These are phyloP conservation scores for Leucozona laternaria DNA, from an alignment of 2,888 invertebrate genomes.

Conservation along the genomic window DNA sequence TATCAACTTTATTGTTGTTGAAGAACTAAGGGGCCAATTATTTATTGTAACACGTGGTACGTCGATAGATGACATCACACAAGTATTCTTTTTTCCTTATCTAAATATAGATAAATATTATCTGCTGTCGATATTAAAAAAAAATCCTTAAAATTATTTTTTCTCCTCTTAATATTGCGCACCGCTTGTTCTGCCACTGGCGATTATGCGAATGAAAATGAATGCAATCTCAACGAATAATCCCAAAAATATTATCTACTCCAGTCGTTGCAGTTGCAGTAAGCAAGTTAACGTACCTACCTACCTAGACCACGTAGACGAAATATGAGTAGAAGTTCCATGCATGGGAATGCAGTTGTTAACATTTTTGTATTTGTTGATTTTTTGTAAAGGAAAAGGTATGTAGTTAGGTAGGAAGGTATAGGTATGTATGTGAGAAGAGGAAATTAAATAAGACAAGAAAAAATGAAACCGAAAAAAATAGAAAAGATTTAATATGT, in stretches of 20 bases:
- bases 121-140: not conserved
- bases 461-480: not conserved
- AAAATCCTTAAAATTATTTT: not conserved
- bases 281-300: too few species aligned
- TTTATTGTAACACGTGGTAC: slow-evolving; percentile 65
- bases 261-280: slow-evolving; percentile 2
- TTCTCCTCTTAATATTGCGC: not conserved
- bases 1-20: slow-evolving; percentile 51
- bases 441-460: not conserved
- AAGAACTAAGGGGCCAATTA: slow-evolving; percentile 55
- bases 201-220: slow-evolving; percentile 4
- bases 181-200: not conserved
- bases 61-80: slow-evolving; percentile 61
- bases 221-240: not conserved
- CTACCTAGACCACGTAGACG: too few species aligned
- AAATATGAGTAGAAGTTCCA: not conserved
- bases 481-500: not conserved
- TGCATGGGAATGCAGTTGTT: not conserved
- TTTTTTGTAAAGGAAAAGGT: not conserved
- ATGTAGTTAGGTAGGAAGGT: too few species aligned
- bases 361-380: not conserved
- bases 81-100: slow-evolving; percentile 11
- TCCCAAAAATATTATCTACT: not conserved
- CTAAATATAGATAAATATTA: not conserved
- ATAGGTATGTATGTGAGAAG: not conserved